Base-by-base conservation (phyloP, 1,140 invertebrate species). In the Cepaea nemoralis region DNA sequence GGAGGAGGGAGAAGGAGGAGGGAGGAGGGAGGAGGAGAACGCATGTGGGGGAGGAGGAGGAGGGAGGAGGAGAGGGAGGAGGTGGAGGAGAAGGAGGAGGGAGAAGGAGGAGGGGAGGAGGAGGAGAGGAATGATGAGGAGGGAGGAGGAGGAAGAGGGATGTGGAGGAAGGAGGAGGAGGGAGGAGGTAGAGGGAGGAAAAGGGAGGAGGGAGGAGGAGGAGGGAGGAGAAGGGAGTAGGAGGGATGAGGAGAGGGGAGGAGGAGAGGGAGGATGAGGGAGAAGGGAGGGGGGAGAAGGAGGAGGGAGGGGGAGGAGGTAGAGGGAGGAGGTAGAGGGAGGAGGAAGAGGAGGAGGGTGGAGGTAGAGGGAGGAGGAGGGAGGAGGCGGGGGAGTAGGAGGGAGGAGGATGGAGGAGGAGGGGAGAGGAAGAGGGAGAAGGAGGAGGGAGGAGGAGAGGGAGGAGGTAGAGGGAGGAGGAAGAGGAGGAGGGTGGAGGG, bases 1-100 rank as follows among this genome's bases (percentile, higher is more conserved):
- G 55, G n/a, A 31, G 55, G 67, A 35, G 63, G 55, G 50, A 59
- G 67, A 59, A 78, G 59, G 37, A 59, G 42, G 77, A 78, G 77
- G 39, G 77, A 67, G 59, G n/a, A 59, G 42, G 77, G 50, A 45
- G 50, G 59, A 78, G 59, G 50, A 50, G 31, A 40, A 75, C 10
- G 40, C 5, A 75, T 31, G 40, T 31, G 59, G 75, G 59, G 75
- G 16, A 39, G 40, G 75, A 77, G 77, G 27, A 33, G 33, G 77
- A 78, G 77, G 40, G 33, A 67, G 22, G 24, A 35, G n/a, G 55
- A 67, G 55, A 78, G 63, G 40, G 48, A 31, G 35, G 33, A 48
- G 37, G 74, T 42, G 39, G 42, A 27, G 35, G 74, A 50, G 74
- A n/a, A 78, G 63, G 40, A 39, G n/a, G 35, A 35, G 74, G 37